phyloP scores from a whole-genome alignment of 1,140 invertebrate genomes.

The Drosophila repleta region DNA sequence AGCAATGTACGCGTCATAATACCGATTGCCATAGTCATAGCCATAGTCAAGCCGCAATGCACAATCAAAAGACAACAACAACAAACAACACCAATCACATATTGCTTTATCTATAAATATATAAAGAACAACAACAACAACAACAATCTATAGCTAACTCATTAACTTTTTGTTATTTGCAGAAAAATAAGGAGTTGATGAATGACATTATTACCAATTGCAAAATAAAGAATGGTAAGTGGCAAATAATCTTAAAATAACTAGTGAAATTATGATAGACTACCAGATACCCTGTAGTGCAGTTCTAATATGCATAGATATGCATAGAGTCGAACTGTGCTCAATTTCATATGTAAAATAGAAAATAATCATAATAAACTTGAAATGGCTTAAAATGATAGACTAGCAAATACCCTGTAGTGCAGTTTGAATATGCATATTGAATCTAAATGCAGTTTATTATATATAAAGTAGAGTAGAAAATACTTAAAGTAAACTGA shows the following conservation, averaged over 20 bases:
- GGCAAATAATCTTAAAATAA: neutral
- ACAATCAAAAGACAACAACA: slow-evolving; percentile 14
- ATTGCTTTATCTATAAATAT: slow-evolving; percentile 7
- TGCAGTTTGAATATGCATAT: too few species aligned
- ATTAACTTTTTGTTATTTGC: slow-evolving; percentile 84
- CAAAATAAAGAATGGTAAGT: slow-evolving; percentile 88
- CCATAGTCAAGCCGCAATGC: slow-evolving; percentile 40
- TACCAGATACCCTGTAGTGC: neutral
- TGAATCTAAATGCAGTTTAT: too few species aligned
- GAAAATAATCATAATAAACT: neutral
- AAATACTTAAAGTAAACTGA: too few species aligned
- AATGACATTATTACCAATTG: slow-evolving; percentile 87
- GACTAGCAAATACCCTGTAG: too few species aligned
- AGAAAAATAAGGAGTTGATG: slow-evolving; percentile 89
- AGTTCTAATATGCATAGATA: too few species aligned
- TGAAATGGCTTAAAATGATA: too few species aligned
- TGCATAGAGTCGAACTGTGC: too few species aligned
- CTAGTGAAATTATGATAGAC: neutral
- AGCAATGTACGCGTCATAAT: slow-evolving; percentile 58
- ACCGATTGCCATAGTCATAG: neutral
- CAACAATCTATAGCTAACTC: slow-evolving; percentile 8
- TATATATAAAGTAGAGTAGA: too few species aligned
- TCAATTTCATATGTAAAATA: too few species aligned
- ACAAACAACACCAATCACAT: slow-evolving; percentile 2
- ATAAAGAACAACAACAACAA: slow-evolving; percentile 4